Evolutionary conservation across 1,140 invertebrate species (phyloP), one percentile per base, ranked within the genome.

Genomic region (Micrasema minimum): DNA sequence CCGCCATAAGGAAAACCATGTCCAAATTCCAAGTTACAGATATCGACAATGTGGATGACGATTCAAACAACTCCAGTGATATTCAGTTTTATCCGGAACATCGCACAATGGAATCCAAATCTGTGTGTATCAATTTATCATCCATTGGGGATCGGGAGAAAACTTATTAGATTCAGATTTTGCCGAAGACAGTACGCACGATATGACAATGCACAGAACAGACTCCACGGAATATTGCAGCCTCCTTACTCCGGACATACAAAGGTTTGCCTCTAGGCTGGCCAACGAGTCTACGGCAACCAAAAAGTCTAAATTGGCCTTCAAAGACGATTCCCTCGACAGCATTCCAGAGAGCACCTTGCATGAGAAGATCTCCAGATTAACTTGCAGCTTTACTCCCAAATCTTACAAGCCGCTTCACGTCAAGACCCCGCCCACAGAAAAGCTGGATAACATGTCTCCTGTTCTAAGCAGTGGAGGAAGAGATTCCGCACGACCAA

Each of bases 171-270:
- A 69, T 41, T 69, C 57, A 12, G 43, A 69, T 23, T 69, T n/a
- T 26, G 23, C 18, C 10, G 53, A 37, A 37, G 46, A 50, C 22
- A 41, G 0, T 6, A 59, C 31, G 12, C 53, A 46, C 1, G 50
- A 50, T 23, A 62, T 45, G 37, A 62, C 68, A 2, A 76, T 83
- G 50, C 80, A 84, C 18, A 80, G 80, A 72, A 84, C 82, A 53
- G 82, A 84, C 71, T 85, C 83, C 1, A 85, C 83, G 0, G 82
- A 85, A 76, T 85, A 85, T 61, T 84, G 82, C 62, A 83, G 82
- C 43, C 79, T 85, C 48, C 67, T 82, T 2, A 83, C 81, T 46
- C 82, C 83, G 0, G 80, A 83, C 22, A 57, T 72, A 11, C 76
- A 79, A 12, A 66, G 22, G 23, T 70, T 68, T 23, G 14, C 48